phyloP scores from a whole-genome alignment of 2,797 vertebrate genomes.

The Halcyon chelicuti region DNA sequence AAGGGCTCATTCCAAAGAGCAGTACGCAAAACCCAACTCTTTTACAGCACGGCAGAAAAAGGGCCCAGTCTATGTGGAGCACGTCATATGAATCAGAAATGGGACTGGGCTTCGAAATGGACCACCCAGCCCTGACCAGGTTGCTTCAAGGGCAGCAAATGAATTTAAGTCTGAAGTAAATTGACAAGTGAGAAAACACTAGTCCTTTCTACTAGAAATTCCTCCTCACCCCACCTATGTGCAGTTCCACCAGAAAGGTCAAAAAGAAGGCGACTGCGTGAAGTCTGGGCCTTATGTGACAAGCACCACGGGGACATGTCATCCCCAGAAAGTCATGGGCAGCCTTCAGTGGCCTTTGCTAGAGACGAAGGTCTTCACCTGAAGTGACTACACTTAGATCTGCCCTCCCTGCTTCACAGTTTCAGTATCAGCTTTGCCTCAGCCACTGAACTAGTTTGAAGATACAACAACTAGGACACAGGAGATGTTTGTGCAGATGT shows the following conservation, averaged over 20 bases:
- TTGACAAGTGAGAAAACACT: not conserved
- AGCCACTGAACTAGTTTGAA: not conserved
- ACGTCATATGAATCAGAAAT: not conserved
- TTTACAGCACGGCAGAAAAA: constrained; percentile 48
- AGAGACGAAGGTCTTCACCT: not conserved
- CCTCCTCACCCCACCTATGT: not conserved
- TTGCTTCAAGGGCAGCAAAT: not conserved
- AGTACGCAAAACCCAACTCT: constrained; percentile 20
- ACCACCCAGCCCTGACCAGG: constrained; percentile 59
- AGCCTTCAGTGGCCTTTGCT: not conserved
- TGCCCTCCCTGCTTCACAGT: not conserved
- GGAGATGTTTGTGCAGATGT: not conserved
- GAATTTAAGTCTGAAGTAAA: not conserved
- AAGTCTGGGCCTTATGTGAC: fast-evolving
- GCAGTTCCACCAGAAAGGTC: not conserved
- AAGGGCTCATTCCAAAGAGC: constrained; percentile 70
- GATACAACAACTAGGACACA: not conserved
- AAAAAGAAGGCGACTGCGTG: not conserved
- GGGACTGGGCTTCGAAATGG: not conserved
- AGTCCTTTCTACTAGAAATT: not conserved
- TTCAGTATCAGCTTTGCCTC: not conserved
- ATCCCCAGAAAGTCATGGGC: not conserved
- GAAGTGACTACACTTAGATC: not conserved
- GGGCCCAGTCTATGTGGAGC: not conserved
- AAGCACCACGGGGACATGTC: not conserved